A percentile compares a stretch with the other conserved stretches of the same genome.
Evolutionary conservation across 2,113 vertebrate species (phyloP).

Genomic region (Anser brachyrhynchus): DNA sequence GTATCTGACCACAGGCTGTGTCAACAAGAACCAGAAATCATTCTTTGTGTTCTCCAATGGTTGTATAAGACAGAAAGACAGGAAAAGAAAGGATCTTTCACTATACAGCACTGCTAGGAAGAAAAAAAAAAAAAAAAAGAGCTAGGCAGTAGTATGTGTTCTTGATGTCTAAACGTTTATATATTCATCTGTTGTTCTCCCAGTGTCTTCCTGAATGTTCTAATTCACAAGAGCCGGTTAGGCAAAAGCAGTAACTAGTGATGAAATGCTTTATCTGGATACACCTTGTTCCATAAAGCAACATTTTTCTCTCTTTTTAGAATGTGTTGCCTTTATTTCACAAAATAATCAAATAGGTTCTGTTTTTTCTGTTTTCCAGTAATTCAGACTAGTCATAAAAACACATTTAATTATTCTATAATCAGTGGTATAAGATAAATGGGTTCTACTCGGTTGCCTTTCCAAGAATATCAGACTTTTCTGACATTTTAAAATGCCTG

Average conservation of each 20-base stretch:
- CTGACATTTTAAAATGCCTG: neutral
- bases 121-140: neutral
- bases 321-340: conserved; percentile 9
- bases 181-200: conserved; percentile 12
- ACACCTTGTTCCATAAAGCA: conserved; percentile 21
- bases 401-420: conserved; percentile 31
- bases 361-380: neutral
- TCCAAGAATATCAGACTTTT: conserved; percentile 40
- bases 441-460: neutral
- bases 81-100: neutral
- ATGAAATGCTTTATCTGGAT: conserved; percentile 25
- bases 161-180: neutral
- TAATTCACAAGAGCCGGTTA: neutral
- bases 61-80: neutral
- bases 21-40: neutral
- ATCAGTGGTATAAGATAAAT: conserved; percentile 43
- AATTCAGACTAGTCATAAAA: conserved; percentile 31
- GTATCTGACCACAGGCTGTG: neutral
- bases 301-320: conserved; percentile 23
- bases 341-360: conserved; percentile 21
- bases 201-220: conserved; percentile 27
- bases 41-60: neutral
- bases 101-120: neutral
- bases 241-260: conserved; percentile 11
- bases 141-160: neutral